These are phyloP conservation scores for Morelia viridis DNA, from an alignment of 2,797 vertebrate genomes.

Conservation along the genomic window DNA sequence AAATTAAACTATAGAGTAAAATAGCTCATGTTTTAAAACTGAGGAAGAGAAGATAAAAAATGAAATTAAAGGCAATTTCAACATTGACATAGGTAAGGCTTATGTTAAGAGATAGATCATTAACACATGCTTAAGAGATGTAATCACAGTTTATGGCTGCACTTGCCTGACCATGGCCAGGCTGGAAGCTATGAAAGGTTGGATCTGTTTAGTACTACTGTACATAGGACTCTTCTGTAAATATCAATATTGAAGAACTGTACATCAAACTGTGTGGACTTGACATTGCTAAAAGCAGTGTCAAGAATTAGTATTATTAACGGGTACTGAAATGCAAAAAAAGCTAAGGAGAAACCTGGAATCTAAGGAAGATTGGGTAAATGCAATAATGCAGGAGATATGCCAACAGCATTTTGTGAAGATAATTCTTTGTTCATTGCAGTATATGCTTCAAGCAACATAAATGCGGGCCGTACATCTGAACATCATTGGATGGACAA, in stretches of 20 bases:
- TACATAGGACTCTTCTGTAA: neutral
- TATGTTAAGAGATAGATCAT: neutral
- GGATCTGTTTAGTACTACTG: neutral
- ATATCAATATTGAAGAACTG: neutral
- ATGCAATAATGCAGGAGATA: too few relatives aligned
- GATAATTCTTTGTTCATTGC: too few relatives aligned
- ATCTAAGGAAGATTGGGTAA: too few relatives aligned
- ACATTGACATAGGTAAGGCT: neutral
- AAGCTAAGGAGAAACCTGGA: too few relatives aligned
- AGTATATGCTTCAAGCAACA: too few relatives aligned
- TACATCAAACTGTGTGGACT: too few relatives aligned
- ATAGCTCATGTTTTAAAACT: neutral
- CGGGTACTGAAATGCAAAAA: too few relatives aligned
- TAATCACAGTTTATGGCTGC: neutral
- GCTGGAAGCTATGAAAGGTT: neutral
- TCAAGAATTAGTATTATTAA: too few relatives aligned
- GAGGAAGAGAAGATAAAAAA: neutral
- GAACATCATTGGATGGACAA: too few relatives aligned
- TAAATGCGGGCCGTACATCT: too few relatives aligned
- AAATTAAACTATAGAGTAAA: neutral
- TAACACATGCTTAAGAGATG: neutral
- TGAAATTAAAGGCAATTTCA: neutral
- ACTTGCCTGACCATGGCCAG: neutral
- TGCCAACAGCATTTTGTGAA: too few relatives aligned
- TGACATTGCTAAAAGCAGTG: too few relatives aligned